A percentile compares a stretch with the other conserved stretches of the same genome.
phyloP scores from a whole-genome alignment of 2,113 vertebrate species.

The Coreoperca whiteheadi region DNA sequence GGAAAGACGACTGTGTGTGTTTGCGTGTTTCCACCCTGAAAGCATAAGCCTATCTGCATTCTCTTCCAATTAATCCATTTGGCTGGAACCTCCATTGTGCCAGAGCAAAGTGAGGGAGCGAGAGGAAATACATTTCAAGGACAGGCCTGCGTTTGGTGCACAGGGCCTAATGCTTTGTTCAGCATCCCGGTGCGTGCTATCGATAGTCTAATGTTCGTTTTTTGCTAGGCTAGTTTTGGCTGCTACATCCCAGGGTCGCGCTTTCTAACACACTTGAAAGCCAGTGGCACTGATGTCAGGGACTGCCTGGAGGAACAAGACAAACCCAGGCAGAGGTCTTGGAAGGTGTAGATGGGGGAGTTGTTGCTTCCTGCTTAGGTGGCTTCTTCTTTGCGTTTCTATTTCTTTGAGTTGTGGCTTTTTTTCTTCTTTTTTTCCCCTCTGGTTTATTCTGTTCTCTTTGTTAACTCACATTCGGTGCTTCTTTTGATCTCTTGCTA shows the following conservation, averaged over 20 bases:
- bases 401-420: conserved; percentile 29
- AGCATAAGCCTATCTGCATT: conserved; percentile 64
- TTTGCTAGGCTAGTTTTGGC: conserved; percentile 10
- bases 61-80: conserved; percentile 67
- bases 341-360: conserved; percentile 3
- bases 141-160: conserved; percentile 48
- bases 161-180: conserved; percentile 34
- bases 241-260: neutral
- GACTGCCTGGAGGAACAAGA: conserved; percentile 35
- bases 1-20: conserved; percentile 21
- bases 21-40: conserved; percentile 19
- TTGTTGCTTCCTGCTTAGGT: conserved; percentile 18
- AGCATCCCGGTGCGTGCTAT: conserved; percentile 10
- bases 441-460: conserved; percentile 46
- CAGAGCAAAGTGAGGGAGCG: conserved; percentile 22
- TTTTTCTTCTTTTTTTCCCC: neutral
- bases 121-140: conserved; percentile 62
- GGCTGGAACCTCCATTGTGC: conserved; percentile 58
- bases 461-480: conserved; percentile 55
- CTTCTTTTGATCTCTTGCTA: conserved; percentile 61
- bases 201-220: conserved; percentile 9
- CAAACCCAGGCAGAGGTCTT: conserved; percentile 20
- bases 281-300: conserved; percentile 30
- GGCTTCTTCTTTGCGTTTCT: conserved; percentile 36
- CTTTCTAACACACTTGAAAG: conserved; percentile 13